Evolutionary conservation across 2,797 vertebrate species (phyloP).

Genomic region (Mus minutoides): DNA sequence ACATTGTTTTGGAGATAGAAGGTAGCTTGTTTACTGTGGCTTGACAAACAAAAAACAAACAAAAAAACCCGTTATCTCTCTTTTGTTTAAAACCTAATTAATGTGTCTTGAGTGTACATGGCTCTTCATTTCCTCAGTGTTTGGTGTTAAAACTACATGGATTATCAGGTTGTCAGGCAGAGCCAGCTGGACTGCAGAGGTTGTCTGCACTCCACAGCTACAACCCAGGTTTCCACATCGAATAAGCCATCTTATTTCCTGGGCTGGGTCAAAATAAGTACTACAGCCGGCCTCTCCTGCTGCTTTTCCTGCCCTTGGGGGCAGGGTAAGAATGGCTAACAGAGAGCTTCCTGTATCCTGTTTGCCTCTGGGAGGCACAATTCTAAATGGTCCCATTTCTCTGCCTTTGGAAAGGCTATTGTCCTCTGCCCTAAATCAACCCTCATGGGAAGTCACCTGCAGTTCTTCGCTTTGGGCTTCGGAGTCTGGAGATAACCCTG

Average conservation of each 20-base stretch:
- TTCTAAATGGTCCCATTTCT: constrained; percentile 67
- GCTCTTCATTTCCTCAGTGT: constrained; percentile 39
- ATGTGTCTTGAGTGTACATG: constrained; percentile 35
- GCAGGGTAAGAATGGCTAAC: constrained; percentile 73
- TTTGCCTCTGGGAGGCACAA: constrained; percentile 71
- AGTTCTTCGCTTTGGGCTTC: constrained; percentile 9
- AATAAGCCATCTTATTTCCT: constrained; percentile 66
- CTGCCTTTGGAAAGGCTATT: constrained; percentile 71
- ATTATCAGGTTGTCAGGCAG: constrained; percentile 46
- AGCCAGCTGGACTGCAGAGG: background rate
- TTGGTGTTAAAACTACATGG: background rate
- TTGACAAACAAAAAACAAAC: background rate
- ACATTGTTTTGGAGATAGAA: background rate
- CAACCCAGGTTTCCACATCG: constrained; percentile 9
- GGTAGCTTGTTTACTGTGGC: constrained; percentile 35
- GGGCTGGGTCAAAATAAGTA: constrained; percentile 41
- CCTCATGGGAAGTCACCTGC: constrained; percentile 78
- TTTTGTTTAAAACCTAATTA: constrained; percentile 69
- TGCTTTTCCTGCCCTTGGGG: constrained; percentile 68
- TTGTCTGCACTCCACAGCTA: background rate
- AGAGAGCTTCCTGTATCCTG: constrained; percentile 81
- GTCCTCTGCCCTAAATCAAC: constrained; percentile 67
- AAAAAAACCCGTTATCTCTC: background rate
- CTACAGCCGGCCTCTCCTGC: constrained; percentile 45
- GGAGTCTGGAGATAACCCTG: constrained; percentile 55